Percentiles rank a stretch among this genome's conserved stretches.
Evolutionary conservation across 1,140 invertebrate species (phyloP).

Genomic region (Heliconius hermathena): DNA sequence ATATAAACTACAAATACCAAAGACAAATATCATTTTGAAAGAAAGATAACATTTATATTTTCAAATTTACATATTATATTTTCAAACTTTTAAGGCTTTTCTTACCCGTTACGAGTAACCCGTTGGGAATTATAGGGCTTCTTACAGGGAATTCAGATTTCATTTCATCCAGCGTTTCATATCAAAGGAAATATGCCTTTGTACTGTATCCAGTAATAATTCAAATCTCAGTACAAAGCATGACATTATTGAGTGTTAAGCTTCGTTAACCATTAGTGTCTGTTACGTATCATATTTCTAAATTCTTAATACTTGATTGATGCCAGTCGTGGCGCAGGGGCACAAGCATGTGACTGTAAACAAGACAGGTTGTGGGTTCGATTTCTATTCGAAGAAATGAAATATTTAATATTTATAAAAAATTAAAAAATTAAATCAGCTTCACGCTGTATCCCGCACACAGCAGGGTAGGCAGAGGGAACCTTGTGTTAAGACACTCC

Average conservation of each 20-base stretch:
- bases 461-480: too few species aligned
- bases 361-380: too few species aligned
- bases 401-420: too few species aligned
- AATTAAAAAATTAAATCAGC: too few species aligned
- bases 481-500: too few species aligned
- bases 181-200: conserved; percentile 8
- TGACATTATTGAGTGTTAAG: not conserved
- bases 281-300: not conserved
- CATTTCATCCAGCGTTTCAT: not conserved
- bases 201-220: not conserved
- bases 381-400: too few species aligned
- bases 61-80: not conserved
- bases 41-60: not conserved
- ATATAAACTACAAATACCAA: not conserved
- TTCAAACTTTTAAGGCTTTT: not conserved
- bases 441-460: too few species aligned
- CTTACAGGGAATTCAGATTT: not conserved
- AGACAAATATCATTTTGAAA: not conserved
- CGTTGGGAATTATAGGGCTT: not conserved
- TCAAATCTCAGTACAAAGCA: not conserved
- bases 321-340: too few species aligned
- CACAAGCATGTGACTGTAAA: too few species aligned
- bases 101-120: not conserved
- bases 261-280: not conserved
- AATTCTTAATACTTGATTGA: not conserved